Evolutionary conservation across 2,797 vertebrate species (phyloP).

Genomic region (Cynodonichthys magdalenae): DNA sequence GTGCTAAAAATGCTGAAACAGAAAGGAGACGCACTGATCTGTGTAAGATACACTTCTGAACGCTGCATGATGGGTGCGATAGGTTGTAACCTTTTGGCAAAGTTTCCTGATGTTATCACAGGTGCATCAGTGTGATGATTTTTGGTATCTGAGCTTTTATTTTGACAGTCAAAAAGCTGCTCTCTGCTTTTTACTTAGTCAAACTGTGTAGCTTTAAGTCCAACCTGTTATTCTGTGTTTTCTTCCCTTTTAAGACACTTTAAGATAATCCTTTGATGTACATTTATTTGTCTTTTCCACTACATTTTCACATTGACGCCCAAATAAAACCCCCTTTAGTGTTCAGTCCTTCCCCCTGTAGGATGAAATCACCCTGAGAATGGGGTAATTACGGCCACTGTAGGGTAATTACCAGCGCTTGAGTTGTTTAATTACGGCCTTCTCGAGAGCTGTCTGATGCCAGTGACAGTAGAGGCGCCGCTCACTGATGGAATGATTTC

Average conservation of each 20-base stretch:
- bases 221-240: slow-evolving; percentile 23
- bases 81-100: slow-evolving; percentile 59
- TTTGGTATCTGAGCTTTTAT: slow-evolving; percentile 20
- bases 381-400: slow-evolving; percentile 83
- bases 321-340: slow-evolving; percentile 59
- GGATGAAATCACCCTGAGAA: slow-evolving; percentile 81
- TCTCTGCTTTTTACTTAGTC: neutral
- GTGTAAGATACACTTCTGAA: slow-evolving; percentile 72
- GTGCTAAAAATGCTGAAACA: slow-evolving; percentile 77
- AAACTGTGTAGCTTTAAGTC: neutral
- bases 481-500: slow-evolving; percentile 71
- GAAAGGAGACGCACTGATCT: slow-evolving; percentile 74
- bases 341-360: slow-evolving; percentile 60
- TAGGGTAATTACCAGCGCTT: slow-evolving; percentile 83
- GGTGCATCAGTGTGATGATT: slow-evolving; percentile 19
- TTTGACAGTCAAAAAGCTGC: slow-evolving; percentile 18
- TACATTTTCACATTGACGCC: slow-evolving; percentile 47
- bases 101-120: slow-evolving; percentile 50
- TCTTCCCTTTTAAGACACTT: neutral
- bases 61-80: slow-evolving; percentile 48
- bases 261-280: slow-evolving; percentile 31
- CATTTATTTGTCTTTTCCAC: slow-evolving; percentile 56
- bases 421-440: slow-evolving; percentile 85
- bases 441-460: slow-evolving; percentile 75
- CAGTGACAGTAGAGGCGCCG: slow-evolving; percentile 73